Evolutionary conservation across 2,888 invertebrate species (phyloP), one percentile per base, ranked within the genome.

Genomic region (Aphodius granarius): DNA sequence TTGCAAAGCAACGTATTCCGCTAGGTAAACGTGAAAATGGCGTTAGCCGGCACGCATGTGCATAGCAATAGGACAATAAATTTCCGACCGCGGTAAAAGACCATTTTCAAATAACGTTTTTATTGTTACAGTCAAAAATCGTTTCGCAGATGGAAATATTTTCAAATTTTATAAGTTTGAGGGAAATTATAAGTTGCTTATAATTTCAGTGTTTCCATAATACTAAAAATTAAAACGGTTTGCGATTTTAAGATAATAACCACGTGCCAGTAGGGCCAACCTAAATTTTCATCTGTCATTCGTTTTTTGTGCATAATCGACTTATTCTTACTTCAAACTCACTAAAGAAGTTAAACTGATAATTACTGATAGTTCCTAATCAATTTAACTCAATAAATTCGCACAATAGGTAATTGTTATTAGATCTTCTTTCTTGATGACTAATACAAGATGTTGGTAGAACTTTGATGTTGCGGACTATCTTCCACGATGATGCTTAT

Each of bases 31-130:
- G 73, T 73, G 71, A 76, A 76, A 76, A 76, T 76, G 76, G 76
- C 76, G 76, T 76, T 76, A 74, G 62, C 17, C 21, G 70, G 70
- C 74, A 75, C 75, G 75, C 75, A 75, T 75, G 75, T 72, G 72
- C 75, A 20, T 74, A 43, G 20, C 43, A 16, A 72, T 62, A 63
- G 63, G 63, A 9, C 20, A 63, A 63, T 18, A 18, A 63, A 72
- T 72, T 63, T 17, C 17, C 63, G 62, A 63, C 21, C 63, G 62
- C 15, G 63, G 21, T 20, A 62, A 72, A 13, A 63, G 16, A 18
- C 4, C 17, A 72, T 72, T 63, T 72, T 63, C 6, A 68, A 19
- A 68, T 68, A 13, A 63, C 23, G 17, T 63, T 63, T 18, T 2
- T 63, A 18, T 72, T 63, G 20, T 72, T 72, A 13, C 43, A 62